Evolutionary conservation across 2,113 vertebrate species (phyloP).

Genomic region (Odocoileus hemionus): DNA sequence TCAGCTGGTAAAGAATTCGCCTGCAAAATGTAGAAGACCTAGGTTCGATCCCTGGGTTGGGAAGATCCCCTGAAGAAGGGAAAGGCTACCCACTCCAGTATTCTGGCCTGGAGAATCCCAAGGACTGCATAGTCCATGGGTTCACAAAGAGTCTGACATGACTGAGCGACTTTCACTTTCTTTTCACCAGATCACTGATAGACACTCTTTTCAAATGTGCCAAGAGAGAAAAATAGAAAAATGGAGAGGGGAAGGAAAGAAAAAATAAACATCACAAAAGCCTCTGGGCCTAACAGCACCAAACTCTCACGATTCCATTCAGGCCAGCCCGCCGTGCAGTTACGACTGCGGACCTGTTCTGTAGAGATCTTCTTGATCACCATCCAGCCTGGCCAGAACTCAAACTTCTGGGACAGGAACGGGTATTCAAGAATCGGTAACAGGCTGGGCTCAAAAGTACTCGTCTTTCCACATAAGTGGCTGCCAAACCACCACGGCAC

Average conservation of each 20-base stretch:
- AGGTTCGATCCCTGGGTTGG: background rate
- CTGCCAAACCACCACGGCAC: accelerated
- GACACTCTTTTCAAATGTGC: background rate
- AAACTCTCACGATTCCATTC: background rate
- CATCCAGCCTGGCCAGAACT: background rate
- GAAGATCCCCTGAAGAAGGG: background rate
- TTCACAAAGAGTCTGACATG: background rate
- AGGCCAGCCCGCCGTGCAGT: background rate
- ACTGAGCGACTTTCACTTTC: background rate
- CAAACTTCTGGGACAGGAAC: background rate
- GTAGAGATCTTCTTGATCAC: background rate
- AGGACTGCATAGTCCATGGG: background rate
- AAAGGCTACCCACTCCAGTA: background rate
- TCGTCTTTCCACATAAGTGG: background rate
- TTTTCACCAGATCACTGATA: background rate
- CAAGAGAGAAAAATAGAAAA: background rate
- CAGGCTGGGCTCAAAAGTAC: background rate
- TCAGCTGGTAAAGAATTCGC: background rate
- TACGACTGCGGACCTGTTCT: background rate
- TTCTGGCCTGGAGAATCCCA: background rate
- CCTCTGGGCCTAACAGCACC: background rate
- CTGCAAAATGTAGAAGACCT: background rate
- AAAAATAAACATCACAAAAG: background rate
- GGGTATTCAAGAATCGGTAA: background rate
- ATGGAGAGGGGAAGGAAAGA: background rate